A percentile compares a stretch with the other conserved stretches of the same genome.
phyloP scores from a whole-genome alignment of 2,888 invertebrate genomes.

The Odontocerum albicorne region DNA sequence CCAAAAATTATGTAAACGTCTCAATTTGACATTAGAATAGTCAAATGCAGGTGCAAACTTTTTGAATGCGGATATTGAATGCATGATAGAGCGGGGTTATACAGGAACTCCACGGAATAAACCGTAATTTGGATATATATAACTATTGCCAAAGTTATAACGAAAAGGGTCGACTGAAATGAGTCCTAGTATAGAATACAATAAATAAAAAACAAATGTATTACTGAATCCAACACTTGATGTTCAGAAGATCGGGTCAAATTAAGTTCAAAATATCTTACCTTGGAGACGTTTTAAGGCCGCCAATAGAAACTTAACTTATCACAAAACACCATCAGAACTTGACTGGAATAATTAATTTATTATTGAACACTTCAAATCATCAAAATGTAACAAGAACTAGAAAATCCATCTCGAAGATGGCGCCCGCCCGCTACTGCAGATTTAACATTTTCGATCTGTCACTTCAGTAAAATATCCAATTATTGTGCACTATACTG shows the following conservation, averaged over 20 bases:
- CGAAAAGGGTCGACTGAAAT: too few relatives aligned
- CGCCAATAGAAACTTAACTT: conserved; percentile 36
- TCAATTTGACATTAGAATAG: conserved; percentile 11
- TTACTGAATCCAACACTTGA: background rate
- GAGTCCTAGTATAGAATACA: too few relatives aligned
- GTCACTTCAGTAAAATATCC: conserved; percentile 30
- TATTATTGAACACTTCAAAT: conserved; percentile 32
- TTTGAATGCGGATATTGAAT: conserved; percentile 13
- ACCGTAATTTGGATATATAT: too few relatives aligned
- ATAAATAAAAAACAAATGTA: background rate
- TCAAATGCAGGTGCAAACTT: conserved; percentile 20
- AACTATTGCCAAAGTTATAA: too few relatives aligned
- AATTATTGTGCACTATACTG: conserved; percentile 22
- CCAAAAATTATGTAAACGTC: conserved; percentile 1
- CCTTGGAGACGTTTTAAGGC: conserved; percentile 34
- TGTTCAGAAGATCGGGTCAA: conserved; percentile 22
- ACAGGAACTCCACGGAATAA: too few relatives aligned
- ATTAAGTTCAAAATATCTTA: conserved; percentile 21
- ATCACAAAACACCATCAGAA: conserved; percentile 29
- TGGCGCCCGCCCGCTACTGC: conserved; percentile 56
- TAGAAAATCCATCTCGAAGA: conserved; percentile 58
- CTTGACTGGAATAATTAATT: conserved; percentile 21
- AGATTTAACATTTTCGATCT: conserved; percentile 33
- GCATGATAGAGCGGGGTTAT: background rate
- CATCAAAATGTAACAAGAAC: conserved; percentile 40